phyloP scores from a whole-genome alignment of 2,113 vertebrate species.

The Aegithalos caudatus region DNA sequence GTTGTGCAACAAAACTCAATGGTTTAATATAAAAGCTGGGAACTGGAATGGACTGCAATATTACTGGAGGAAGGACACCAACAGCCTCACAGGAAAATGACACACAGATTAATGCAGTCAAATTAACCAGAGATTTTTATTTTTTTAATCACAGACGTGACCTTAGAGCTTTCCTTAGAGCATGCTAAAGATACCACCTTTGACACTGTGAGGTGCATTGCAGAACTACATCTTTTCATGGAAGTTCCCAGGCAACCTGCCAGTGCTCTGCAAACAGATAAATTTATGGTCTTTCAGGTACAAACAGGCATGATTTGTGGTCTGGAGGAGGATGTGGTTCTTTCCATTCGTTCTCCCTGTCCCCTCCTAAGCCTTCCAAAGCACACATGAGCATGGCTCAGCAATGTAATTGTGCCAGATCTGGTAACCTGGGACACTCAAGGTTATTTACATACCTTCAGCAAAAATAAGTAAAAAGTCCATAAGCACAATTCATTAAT shows the following conservation, averaged over 20 bases:
- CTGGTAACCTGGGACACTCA: not conserved
- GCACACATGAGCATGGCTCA: not conserved
- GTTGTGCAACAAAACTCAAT: slow-evolving; percentile 7
- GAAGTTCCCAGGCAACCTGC: slow-evolving; percentile 7
- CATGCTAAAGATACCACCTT: not conserved
- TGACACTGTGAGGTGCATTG: not conserved
- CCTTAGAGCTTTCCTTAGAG: not conserved
- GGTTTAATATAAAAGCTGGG: not conserved
- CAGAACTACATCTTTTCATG: not conserved
- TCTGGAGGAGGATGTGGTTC: slow-evolving; percentile 3
- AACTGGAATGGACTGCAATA: not conserved
- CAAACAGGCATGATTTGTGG: slow-evolving; percentile 31
- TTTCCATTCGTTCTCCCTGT: not conserved
- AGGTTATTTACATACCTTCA: not conserved
- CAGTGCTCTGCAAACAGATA: slow-evolving; percentile 31
- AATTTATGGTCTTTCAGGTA: slow-evolving; percentile 60
- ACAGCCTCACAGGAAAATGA: not conserved
- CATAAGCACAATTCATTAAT: not conserved
- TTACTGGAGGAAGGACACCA: not conserved
- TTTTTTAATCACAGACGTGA: not conserved
- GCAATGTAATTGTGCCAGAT: not conserved
- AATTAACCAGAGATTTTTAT: not conserved
- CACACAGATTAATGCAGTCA: not conserved
- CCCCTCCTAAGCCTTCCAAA: not conserved
- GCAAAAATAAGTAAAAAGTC: not conserved